Percentiles rank a stretch among this genome's conserved stretches.
These are phyloP conservation scores for Rallus crepitans DNA, from an alignment of 2,797 vertebrate species.

Conservation along the genomic window DNA sequence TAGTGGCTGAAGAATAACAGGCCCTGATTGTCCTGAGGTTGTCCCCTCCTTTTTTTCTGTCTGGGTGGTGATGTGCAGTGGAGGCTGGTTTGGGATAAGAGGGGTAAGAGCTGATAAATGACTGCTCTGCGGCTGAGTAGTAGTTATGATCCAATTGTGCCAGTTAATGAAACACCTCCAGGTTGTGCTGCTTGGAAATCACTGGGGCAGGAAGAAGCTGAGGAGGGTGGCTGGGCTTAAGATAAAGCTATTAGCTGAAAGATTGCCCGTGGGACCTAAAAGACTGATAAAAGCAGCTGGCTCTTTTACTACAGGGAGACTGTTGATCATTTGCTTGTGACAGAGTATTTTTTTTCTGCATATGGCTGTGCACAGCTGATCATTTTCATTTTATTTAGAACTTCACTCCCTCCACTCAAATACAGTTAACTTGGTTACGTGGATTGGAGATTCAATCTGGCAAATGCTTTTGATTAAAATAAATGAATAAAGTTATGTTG, in stretches of 20 bases:
- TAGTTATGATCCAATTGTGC: not conserved
- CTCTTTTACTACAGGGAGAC: not conserved
- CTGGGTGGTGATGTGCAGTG: not conserved
- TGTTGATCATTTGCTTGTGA: not conserved
- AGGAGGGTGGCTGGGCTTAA: not conserved
- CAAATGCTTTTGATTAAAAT: conserved; percentile 9
- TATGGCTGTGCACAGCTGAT: not conserved
- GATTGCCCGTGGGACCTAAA: not conserved
- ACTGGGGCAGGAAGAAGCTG: not conserved
- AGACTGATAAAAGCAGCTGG: not conserved
- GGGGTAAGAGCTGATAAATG: not conserved
- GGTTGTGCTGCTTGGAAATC: not conserved
- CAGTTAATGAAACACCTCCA: not conserved
- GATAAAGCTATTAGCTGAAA: conserved; percentile 1
- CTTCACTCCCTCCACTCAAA: not conserved
- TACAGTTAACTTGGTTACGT: not conserved
- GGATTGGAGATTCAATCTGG: not conserved
- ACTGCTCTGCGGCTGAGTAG: not conserved
- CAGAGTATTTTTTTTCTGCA: not conserved
- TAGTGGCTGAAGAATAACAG: not conserved
- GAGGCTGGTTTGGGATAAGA: not conserved
- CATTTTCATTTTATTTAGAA: not conserved
- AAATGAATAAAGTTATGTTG: not conserved
- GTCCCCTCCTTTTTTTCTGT: not conserved
- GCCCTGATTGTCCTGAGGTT: not conserved